A percentile compares a stretch with the other conserved stretches of the same genome.
Conservation (phyloP, 2,113 vertebrate genomes). For the Lycaon pictus region DNA sequence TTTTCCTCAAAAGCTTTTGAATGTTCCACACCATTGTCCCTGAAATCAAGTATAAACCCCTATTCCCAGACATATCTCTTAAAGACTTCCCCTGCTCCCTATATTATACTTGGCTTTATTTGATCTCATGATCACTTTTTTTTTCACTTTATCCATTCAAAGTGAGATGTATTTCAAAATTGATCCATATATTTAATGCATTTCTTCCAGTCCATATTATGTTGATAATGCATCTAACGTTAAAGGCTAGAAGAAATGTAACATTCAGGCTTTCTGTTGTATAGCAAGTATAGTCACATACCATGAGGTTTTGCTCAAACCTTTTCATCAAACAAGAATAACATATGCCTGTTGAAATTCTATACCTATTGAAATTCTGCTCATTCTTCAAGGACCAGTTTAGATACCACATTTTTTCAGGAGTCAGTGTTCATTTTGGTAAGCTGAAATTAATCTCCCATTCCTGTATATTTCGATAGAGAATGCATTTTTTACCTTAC, state of each 20-base stretch:
- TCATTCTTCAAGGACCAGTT: conserved; percentile 12
- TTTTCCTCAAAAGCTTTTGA: not conserved
- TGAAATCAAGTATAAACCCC: not conserved
- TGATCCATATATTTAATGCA: not conserved
- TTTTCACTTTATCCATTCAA: not conserved
- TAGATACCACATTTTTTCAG: not conserved
- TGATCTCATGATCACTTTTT: not conserved
- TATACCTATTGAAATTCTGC: conserved; percentile 11
- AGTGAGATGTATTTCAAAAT: not conserved
- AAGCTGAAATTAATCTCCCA: not conserved
- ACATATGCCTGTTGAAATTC: not conserved
- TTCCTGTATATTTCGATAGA: not conserved
- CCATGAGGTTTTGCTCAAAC: not conserved
- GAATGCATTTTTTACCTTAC: not conserved
- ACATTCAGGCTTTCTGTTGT: not conserved
- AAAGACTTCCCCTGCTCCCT: not conserved
- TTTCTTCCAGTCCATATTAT: not conserved
- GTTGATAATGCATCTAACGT: not conserved
- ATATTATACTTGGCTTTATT: not conserved
- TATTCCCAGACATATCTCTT: not conserved
- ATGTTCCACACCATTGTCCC: not conserved
- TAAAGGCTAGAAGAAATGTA: not conserved
- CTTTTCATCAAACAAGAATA: not conserved
- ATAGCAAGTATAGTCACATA: not conserved
- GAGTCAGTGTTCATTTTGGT: not conserved